Conservation (phyloP, 2,113 vertebrate species). For the Zapus hudsonius region DNA sequence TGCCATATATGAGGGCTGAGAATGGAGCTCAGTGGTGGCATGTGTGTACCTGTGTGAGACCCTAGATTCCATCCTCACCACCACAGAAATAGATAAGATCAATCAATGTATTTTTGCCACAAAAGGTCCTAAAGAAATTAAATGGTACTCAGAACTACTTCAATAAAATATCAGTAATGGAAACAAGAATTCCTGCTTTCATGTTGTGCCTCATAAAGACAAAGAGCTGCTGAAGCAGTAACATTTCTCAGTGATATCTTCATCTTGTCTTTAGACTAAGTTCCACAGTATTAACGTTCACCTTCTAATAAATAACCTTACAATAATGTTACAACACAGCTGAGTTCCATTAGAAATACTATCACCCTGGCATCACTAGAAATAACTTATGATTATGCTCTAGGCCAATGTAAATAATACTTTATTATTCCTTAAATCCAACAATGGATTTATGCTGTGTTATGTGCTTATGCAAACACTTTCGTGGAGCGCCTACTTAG, state of each 20-base stretch:
- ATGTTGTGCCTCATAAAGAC: background rate
- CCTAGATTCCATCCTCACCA: too few species aligned
- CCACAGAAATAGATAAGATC: too few species aligned
- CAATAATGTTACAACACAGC: background rate
- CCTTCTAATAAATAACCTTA: background rate
- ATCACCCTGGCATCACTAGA: background rate
- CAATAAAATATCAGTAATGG: background rate
- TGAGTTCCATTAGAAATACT: constrained; percentile 6
- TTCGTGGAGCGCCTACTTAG: background rate
- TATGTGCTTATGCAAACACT: background rate
- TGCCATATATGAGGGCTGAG: background rate
- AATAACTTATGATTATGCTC: background rate
- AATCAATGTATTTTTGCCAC: background rate
- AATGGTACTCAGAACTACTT: background rate
- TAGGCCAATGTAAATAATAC: background rate
- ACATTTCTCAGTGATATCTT: background rate
- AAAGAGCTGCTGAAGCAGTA: accelerated
- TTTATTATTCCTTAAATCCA: constrained; percentile 21
- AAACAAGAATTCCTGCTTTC: background rate
- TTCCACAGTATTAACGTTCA: background rate
- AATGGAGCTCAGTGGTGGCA: background rate
- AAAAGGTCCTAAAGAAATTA: background rate
- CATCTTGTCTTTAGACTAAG: background rate
- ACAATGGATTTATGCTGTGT: background rate
- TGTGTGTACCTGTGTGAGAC: accelerated